Percentiles rank a stretch among this genome's conserved stretches.
Evolutionary conservation across 2,113 vertebrate genomes (phyloP).

Genomic region (Oreochromis tanganicae): DNA sequence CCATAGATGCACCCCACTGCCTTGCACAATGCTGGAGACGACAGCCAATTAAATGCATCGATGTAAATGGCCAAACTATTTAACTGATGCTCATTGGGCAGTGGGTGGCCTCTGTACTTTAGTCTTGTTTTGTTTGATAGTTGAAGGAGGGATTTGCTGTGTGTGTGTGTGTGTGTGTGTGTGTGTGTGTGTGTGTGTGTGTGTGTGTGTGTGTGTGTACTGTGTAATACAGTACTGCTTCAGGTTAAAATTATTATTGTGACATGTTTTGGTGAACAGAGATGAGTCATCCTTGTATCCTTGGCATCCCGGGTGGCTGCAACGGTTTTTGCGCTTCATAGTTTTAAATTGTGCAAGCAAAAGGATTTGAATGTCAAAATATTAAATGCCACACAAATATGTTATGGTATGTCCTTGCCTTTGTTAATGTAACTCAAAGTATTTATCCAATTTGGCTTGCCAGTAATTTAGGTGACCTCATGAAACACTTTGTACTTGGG

Average conservation of each 20-base stretch:
- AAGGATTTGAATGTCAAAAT: neutral
- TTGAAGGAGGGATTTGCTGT: neutral
- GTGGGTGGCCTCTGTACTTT: conserved; percentile 31
- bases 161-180: accelerated
- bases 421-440: neutral
- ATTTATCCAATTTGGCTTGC: neutral
- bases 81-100: conserved; percentile 38
- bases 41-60: conserved; percentile 57
- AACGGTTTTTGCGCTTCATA: neutral
- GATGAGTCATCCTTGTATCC: conserved; percentile 8
- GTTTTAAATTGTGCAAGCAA: neutral
- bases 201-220: neutral
- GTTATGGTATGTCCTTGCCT: neutral
- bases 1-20: conserved; percentile 24
- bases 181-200: neutral
- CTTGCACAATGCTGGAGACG: conserved; percentile 27
- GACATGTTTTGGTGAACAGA: neutral
- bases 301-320: neutral
- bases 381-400: neutral
- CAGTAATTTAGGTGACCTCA: neutral
- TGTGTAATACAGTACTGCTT: neutral
- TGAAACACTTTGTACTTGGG: neutral
- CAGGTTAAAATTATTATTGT: conserved; percentile 12
- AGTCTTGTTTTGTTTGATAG: neutral
- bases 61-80: conserved; percentile 41